Evolutionary conservation across 2,888 invertebrate species (phyloP), one percentile per base, ranked within the genome.

Genomic region (Molorchus minor): DNA sequence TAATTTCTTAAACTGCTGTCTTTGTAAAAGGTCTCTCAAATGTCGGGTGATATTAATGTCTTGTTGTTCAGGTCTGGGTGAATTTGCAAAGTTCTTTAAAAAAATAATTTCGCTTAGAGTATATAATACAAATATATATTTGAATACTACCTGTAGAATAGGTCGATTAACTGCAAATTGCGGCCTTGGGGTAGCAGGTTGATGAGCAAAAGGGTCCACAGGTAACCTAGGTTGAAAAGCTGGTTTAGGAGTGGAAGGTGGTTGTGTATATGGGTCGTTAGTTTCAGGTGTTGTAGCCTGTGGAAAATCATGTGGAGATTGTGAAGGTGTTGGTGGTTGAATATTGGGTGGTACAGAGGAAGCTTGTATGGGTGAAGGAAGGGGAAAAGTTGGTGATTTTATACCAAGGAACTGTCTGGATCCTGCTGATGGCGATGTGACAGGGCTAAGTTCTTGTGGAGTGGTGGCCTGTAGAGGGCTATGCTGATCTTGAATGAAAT

Each of bases 1-100:
- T 65, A 85, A 77, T 69, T 87, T 85, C 70, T 86, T 86, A 61
- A 82, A 84, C 49, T 82, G 86, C 60, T 91, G 92, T 46, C 91
- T 83, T 76, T 93, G 93, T 54, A 94, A 82, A 63, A 94, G 80
- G 76, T 94, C 93, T 20, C 94, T 82, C 40, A 94, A 82, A 74
- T 95, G 94, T 2, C 90, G 84, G 73, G 90, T 90, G 74, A 88
- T 83, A 71, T 87, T 86, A 38, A 83, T 84, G 54, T 82, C 83
- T 46, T 70, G 73, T 53, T 69, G 70, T n/a, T 82, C 83, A 65
- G 77, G 56, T 35, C 71, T 52, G 4, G 56, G 56, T 1, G 60
- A 13, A 53, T 29, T 62, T 5, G 67, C 62, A 47, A 72, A 74
- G 40, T 57, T 65, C 72, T 77, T 17, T 47, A 51, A 45, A 33